Evolutionary conservation across 2,113 vertebrate species (phyloP).

Genomic region (Megalops atlanticus): DNA sequence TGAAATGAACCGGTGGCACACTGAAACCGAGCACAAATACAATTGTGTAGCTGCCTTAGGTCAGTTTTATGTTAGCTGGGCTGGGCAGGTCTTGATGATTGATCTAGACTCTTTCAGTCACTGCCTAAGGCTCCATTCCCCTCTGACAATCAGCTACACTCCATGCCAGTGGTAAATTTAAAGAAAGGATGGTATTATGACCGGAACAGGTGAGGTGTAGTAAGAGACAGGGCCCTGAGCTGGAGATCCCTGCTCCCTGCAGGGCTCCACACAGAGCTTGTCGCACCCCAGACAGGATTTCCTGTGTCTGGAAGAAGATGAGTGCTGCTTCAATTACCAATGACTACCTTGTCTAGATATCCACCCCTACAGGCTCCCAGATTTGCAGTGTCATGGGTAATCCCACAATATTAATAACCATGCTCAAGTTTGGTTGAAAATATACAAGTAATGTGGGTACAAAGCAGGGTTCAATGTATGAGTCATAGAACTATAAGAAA

Average conservation of each 20-base stretch:
- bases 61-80: too few relatives aligned
- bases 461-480: background rate
- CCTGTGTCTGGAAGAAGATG: slow-evolving; percentile 16
- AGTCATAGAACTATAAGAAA: background rate
- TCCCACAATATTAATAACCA: background rate
- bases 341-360: background rate
- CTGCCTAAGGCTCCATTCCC: too few relatives aligned
- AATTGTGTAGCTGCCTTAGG: too few relatives aligned
- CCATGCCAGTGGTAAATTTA: background rate
- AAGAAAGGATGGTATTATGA: background rate
- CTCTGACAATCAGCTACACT: background rate
- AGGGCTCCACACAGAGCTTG: background rate
- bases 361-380: background rate
- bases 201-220: background rate
- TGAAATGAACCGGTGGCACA: too few relatives aligned
- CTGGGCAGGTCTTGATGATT: background rate
- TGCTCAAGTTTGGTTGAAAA: too few relatives aligned
- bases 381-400: background rate
- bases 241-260: too few relatives aligned
- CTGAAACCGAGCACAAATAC: background rate
- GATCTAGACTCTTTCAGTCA: background rate
- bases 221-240: too few relatives aligned
- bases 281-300: background rate
- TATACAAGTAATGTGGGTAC: too few relatives aligned
- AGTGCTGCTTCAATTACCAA: background rate